Percentiles rank a stretch among this genome's conserved stretches.
phyloP scores from a whole-genome alignment of 2,113 vertebrate species.

The Cynocephalus volans region DNA sequence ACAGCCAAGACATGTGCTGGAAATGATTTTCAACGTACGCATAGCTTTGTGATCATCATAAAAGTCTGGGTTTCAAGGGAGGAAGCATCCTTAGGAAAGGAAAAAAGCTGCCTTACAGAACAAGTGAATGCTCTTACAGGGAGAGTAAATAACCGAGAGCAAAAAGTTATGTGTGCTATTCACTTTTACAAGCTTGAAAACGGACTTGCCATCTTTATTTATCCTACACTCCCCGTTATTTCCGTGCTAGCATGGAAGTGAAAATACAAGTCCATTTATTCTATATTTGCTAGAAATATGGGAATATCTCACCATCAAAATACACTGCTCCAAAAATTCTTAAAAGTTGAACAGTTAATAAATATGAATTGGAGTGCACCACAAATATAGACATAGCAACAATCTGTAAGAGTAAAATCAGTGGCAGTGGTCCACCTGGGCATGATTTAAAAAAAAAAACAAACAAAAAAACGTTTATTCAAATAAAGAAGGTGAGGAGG shows the following conservation, averaged over 20 bases:
- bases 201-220: background rate
- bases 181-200: background rate
- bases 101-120: conserved; percentile 74
- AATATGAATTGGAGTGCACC: background rate
- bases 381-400: background rate
- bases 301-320: background rate
- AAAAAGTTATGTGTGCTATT: background rate
- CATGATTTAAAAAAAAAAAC: background rate
- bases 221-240: background rate
- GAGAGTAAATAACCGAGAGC: background rate
- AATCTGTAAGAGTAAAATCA: background rate
- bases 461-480: background rate
- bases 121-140: background rate
- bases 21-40: conserved; percentile 81
- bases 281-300: background rate
- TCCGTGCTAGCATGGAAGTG: background rate
- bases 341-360: background rate
- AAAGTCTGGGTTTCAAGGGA: conserved; percentile 81
- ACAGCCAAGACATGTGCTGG: conserved; percentile 83
- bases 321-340: background rate
- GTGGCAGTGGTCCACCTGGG: background rate
- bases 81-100: conserved; percentile 79
- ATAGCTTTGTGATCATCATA: conserved; percentile 82
- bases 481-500: background rate
- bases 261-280: background rate